Evolutionary conservation across 2,797 vertebrate genomes (phyloP).

Genomic region (Lemur catta): DNA sequence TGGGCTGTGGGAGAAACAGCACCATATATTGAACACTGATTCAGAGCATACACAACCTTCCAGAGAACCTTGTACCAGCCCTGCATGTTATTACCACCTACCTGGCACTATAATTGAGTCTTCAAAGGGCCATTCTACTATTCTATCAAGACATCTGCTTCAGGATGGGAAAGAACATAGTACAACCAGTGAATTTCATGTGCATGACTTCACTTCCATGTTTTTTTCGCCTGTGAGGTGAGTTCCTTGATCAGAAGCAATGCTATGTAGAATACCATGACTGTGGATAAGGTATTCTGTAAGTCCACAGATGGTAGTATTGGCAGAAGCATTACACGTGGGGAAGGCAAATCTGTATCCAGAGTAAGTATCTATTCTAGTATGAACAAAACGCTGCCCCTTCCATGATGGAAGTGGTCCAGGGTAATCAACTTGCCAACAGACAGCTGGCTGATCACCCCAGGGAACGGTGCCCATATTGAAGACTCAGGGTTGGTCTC

Average conservation of each 20-base stretch:
- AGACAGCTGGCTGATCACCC: background rate
- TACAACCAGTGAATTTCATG: background rate
- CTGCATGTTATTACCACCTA: background rate
- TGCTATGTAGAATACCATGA: background rate
- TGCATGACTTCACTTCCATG: background rate
- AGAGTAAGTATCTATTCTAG: background rate
- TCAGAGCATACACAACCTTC: background rate
- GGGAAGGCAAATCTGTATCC: background rate
- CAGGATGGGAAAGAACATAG: background rate
- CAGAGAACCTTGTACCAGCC: background rate
- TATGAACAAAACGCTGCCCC: background rate
- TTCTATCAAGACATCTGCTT: background rate
- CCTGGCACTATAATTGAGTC: background rate
- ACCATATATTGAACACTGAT: background rate
- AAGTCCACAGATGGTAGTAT: background rate
- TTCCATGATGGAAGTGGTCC: background rate
- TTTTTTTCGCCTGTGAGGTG: background rate
- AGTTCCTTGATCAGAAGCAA: background rate
- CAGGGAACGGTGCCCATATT: background rate
- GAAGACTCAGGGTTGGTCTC: background rate
- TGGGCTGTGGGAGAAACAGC: background rate
- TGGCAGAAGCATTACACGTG: background rate
- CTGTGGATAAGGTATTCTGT: background rate
- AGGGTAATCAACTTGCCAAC: background rate
- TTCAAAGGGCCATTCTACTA: background rate